These are phyloP conservation scores for Pan troglodytes DNA, from an alignment of 2,113 vertebrate species.

Conservation along the genomic window DNA sequence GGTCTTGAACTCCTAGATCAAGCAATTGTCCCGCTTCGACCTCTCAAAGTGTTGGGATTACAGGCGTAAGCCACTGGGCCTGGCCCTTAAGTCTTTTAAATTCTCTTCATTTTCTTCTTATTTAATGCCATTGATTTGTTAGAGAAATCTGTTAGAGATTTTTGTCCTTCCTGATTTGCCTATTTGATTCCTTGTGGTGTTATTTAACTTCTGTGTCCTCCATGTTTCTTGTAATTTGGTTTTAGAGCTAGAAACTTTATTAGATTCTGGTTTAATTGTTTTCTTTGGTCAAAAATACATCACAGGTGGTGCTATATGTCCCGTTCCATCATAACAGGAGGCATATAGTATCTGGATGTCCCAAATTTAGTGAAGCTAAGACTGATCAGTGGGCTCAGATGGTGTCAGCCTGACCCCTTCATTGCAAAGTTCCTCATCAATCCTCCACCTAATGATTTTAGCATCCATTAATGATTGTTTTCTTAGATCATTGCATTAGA, in stretches of 20 bases:
- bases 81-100: not conserved
- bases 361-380: not conserved
- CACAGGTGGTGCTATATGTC: not conserved
- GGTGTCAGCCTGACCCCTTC: not conserved
- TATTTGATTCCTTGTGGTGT: not conserved
- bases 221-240: conserved; percentile 12
- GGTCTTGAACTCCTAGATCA: not conserved
- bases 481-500: not conserved
- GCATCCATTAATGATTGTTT: not conserved
- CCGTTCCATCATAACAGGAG: not conserved
- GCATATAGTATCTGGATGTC: not conserved
- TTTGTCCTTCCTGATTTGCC: not conserved
- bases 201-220: conserved; percentile 34
- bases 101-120: not conserved
- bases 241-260: conserved; percentile 18
- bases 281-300: not conserved
- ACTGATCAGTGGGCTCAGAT: not conserved
- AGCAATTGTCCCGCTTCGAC: no score
- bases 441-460: not conserved
- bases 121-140: not conserved
- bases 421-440: not conserved
- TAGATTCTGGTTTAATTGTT: not conserved
- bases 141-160: not conserved
- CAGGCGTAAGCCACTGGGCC: no score
- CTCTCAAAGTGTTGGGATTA: no score